Evolutionary conservation across 2,113 vertebrate genomes (phyloP).

Genomic region (Illadopsis cleaveri): DNA sequence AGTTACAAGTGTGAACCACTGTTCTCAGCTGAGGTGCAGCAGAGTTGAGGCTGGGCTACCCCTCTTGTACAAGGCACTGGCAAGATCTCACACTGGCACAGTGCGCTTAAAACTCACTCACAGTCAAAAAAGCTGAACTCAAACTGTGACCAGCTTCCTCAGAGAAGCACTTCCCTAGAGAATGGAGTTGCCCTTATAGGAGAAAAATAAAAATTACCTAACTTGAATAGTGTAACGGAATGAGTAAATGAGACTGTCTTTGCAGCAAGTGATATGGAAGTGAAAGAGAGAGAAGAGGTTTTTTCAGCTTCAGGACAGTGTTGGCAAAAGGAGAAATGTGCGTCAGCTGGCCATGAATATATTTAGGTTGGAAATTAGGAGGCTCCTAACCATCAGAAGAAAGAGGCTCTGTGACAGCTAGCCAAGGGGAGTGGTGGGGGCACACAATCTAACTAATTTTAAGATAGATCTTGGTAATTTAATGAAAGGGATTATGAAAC

Average conservation of each 20-base stretch:
- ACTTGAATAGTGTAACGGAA: background rate
- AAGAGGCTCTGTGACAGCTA: constrained; percentile 26
- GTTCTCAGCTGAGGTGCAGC: background rate
- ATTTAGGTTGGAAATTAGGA: constrained; percentile 69
- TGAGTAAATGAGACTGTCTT: background rate
- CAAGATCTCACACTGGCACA: background rate
- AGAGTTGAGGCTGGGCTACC: background rate
- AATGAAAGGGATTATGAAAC: constrained; percentile 58
- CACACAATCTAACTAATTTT: constrained; percentile 12
- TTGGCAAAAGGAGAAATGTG: constrained; percentile 22
- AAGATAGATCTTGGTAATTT: constrained; percentile 60
- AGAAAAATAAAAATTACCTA: background rate
- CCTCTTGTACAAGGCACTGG: background rate
- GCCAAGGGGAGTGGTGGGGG: constrained; percentile 42
- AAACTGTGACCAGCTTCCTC: background rate
- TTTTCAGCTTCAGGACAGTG: background rate
- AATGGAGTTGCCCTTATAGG: background rate
- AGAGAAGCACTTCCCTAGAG: background rate
- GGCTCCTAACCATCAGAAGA: constrained; percentile 62
- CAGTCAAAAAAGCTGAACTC: background rate
- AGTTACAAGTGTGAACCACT: background rate
- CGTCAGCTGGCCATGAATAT: constrained; percentile 57
- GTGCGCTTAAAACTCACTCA: background rate
- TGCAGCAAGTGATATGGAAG: background rate
- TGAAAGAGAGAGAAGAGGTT: background rate